Evolutionary conservation across 2,888 invertebrate genomes (phyloP).

Genomic region (Drosophila anomalipes): DNA sequence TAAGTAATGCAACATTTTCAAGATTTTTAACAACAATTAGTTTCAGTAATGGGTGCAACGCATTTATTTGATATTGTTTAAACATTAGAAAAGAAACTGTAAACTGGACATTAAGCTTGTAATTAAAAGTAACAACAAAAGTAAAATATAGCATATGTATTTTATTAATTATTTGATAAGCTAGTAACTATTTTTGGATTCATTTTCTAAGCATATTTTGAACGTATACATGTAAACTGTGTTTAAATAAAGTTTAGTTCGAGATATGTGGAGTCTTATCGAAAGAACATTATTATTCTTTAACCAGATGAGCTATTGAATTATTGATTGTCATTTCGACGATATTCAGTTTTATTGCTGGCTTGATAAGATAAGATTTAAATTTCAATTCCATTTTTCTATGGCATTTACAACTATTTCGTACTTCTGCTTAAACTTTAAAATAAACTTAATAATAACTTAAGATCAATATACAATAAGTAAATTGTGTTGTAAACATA

Average conservation of each 20-base stretch:
- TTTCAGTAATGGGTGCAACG: conserved; percentile 44
- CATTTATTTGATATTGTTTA: conserved; percentile 58
- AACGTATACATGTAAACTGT: conserved; percentile 35
- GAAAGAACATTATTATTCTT: neutral
- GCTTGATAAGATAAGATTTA: conserved; percentile 4
- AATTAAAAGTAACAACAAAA: conserved; percentile 35
- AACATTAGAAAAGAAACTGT: conserved; percentile 26
- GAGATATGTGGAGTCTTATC: conserved; percentile 53
- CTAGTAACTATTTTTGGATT: conserved; percentile 70
- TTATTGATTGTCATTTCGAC: conserved; percentile 4
- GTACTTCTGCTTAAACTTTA: conserved; percentile 16
- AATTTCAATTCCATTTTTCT: conserved; percentile 30
- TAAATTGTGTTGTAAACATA: conserved; percentile 5
- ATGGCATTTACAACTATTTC: conserved; percentile 39
- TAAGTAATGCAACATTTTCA: neutral
- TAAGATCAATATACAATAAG: conserved; percentile 9
- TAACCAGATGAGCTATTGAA: conserved; percentile 29
- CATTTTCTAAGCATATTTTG: conserved; percentile 50
- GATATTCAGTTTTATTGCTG: conserved; percentile 7
- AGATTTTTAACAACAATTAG: conserved; percentile 8
- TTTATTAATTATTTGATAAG: conserved; percentile 5
- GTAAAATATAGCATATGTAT: conserved; percentile 6
- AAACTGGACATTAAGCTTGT: conserved; percentile 19
- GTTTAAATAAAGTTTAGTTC: conserved; percentile 12
- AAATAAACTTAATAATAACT: conserved; percentile 20